Conservation (phyloP, 2,113 vertebrate genomes). For the Numenius arquata region DNA sequence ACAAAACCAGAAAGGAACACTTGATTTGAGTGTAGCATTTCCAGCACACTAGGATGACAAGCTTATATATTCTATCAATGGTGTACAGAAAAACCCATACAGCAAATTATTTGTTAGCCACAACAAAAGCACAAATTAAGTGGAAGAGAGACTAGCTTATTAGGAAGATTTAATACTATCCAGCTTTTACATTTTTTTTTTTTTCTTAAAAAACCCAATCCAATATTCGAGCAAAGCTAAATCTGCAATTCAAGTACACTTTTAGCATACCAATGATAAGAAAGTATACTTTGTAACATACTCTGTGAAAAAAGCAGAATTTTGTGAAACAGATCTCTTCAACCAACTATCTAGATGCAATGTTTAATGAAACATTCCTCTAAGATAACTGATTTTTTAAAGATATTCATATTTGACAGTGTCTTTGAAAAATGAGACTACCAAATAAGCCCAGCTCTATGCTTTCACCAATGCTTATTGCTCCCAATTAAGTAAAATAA, state of each 20-base stretch:
- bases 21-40: constrained; percentile 75
- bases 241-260: background rate
- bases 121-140: constrained; percentile 68
- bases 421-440: background rate
- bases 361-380: background rate
- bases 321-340: background rate
- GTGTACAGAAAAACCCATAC: constrained; percentile 53
- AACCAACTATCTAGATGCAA: background rate
- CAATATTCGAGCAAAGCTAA: background rate
- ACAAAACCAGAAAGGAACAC: constrained; percentile 83
- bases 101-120: constrained; percentile 64
- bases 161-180: constrained; percentile 60
- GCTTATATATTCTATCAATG: constrained; percentile 84
- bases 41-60: constrained; percentile 79
- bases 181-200: background rate
- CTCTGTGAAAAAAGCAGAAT: background rate
- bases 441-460: background rate
- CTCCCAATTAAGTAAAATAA: background rate
- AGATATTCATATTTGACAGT: background rate
- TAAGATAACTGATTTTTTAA: background rate
- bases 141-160: constrained; percentile 53
- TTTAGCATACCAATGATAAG: background rate
- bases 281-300: background rate
- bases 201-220: background rate
- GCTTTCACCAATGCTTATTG: background rate